These are phyloP conservation scores for Garra rufa DNA, from an alignment of 2,113 vertebrate species.

Conservation along the genomic window DNA sequence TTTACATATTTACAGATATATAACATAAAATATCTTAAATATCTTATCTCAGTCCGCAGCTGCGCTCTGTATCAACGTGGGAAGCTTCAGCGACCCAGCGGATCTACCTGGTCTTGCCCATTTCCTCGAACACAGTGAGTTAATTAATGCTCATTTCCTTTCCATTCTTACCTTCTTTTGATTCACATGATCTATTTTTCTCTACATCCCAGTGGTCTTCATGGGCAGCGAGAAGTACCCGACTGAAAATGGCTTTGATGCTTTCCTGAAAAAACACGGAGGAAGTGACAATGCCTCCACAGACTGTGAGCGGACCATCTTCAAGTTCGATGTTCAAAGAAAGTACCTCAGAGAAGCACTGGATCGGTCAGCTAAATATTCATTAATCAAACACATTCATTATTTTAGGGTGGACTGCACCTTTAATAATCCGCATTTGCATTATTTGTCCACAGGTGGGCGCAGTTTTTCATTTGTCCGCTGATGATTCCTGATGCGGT, in stretches of 20 bases:
- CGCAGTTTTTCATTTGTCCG: slow-evolving; percentile 96
- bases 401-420: neutral
- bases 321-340: slow-evolving; percentile 95
- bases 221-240: slow-evolving; percentile 98
- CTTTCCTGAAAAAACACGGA: slow-evolving; percentile 93
- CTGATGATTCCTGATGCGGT: slow-evolving; percentile 95
- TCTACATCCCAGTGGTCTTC: slow-evolving; percentile 87
- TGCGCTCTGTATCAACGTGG: slow-evolving; percentile 90
- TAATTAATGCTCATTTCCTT: neutral
- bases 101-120: slow-evolving; percentile 96
- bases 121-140: slow-evolving; percentile 98
- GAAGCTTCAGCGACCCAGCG: slow-evolving; percentile 95
- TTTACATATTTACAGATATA: neutral
- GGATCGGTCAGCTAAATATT: slow-evolving; percentile 81
- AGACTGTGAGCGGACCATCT: slow-evolving; percentile 93
- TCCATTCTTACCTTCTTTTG: neutral
- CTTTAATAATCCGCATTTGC: neutral
- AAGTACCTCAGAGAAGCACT: slow-evolving; percentile 92
- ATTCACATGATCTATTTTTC: neutral
- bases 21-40: neutral
- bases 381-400: neutral
- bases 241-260: slow-evolving; percentile 94
- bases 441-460: slow-evolving; percentile 82
- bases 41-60: slow-evolving; percentile 85
- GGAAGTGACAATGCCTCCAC: slow-evolving; percentile 96